Conservation (phyloP, 2,113 vertebrate species). For the Python bivittatus region DNA sequence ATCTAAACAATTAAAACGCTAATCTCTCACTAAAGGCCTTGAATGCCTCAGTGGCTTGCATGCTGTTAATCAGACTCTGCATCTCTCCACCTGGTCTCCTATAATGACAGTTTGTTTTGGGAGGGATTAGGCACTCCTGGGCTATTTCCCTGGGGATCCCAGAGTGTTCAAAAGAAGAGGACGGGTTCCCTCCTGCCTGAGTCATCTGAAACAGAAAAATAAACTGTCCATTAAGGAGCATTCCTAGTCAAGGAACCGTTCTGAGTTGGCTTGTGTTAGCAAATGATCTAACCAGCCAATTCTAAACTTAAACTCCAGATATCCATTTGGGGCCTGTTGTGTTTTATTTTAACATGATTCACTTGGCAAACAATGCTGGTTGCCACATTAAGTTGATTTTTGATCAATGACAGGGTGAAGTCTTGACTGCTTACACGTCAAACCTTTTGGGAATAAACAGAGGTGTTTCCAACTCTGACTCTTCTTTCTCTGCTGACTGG, state of each 20-base stretch:
- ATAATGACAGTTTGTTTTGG: neutral
- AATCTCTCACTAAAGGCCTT: neutral
- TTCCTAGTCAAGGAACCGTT: neutral
- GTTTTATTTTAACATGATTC: neutral
- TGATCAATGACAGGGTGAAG: neutral
- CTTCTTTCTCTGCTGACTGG: neutral
- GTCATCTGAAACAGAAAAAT: slow-evolving; percentile 9
- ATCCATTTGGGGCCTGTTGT: neutral
- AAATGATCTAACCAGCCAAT: neutral
- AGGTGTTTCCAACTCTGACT: neutral
- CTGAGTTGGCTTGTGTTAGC: neutral
- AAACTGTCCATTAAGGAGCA: slow-evolving; percentile 11
- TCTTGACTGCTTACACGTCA: neutral
- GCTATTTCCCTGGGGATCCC: neutral
- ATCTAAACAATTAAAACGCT: slow-evolving; percentile 3
- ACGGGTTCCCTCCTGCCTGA: neutral
- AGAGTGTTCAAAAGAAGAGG: neutral
- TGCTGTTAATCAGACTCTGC: neutral
- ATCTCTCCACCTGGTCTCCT: neutral
- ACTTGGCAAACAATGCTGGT: neutral
- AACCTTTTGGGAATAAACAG: neutral
- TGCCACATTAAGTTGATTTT: neutral
- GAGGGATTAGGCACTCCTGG: neutral
- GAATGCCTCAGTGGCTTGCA: neutral
- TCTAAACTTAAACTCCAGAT: slow-evolving; percentile 4